Evolutionary conservation across 2,797 vertebrate genomes (phyloP).

Genomic region (Echeneis naucrates): DNA sequence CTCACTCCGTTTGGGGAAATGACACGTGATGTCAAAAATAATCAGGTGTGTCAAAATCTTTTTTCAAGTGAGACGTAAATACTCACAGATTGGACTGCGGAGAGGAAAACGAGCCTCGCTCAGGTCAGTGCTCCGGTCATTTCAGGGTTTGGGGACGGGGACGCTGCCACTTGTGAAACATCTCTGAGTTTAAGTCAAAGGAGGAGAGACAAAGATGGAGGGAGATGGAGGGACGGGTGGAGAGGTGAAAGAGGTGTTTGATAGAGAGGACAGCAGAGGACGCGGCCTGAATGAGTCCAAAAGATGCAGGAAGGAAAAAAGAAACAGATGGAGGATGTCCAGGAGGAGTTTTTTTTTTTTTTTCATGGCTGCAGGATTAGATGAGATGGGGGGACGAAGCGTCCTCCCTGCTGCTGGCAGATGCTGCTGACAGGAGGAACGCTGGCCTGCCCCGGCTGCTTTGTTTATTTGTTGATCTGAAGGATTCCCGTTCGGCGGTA

Average conservation of each 20-base stretch:
- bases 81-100: background rate
- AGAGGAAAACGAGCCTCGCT: slow-evolving; percentile 1
- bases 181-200: slow-evolving; percentile 45
- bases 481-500: slow-evolving; percentile 46
- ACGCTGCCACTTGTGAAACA: slow-evolving; percentile 3
- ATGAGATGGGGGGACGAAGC: slow-evolving; percentile 26
- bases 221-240: slow-evolving; percentile 37
- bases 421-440: slow-evolving; percentile 63
- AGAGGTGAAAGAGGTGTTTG: slow-evolving; percentile 38
- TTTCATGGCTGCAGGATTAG: slow-evolving; percentile 26
- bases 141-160: background rate
- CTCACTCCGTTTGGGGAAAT: slow-evolving; percentile 5
- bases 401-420: slow-evolving; percentile 49
- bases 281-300: slow-evolving; percentile 37
- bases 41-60: background rate
- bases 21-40: background rate
- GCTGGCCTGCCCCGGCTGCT: slow-evolving; percentile 47
- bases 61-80: background rate
- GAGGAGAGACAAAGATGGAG: slow-evolving; percentile 46
- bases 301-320: slow-evolving; percentile 14
- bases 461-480: slow-evolving; percentile 69
- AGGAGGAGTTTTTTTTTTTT: slow-evolving; percentile 23
- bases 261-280: slow-evolving; percentile 65
- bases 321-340: slow-evolving; percentile 46
- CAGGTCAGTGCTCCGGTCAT: background rate